phyloP scores from a whole-genome alignment of 2,113 vertebrate genomes.

The Lontra canadensis region DNA sequence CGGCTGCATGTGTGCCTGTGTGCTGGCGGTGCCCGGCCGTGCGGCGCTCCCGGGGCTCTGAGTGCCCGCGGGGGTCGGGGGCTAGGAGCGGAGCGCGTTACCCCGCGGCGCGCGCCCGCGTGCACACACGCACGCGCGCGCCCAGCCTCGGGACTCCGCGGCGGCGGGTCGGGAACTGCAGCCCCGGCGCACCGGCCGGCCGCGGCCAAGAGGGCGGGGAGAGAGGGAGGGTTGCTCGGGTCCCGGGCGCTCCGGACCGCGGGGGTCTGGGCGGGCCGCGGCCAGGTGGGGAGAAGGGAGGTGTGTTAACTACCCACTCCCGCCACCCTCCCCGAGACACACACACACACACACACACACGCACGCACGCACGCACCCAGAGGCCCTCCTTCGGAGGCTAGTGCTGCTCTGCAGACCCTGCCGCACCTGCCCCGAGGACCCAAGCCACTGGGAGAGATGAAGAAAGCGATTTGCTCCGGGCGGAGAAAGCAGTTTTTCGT shows the following conservation, averaged over 20 bases:
- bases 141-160: constrained; percentile 27
- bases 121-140: constrained; percentile 37
- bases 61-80: background rate
- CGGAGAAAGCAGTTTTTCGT: background rate
- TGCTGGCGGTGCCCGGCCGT: background rate
- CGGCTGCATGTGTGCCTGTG: background rate
- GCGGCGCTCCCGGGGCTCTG: background rate
- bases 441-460: background rate
- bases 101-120: constrained; percentile 2
- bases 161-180: background rate
- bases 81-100: background rate
- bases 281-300: background rate
- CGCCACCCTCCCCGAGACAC: accelerated
- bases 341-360: background rate
- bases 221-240: background rate
- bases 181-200: background rate
- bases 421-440: constrained; percentile 22
- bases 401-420: constrained; percentile 47
- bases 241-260: background rate
- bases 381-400: background rate
- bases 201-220: background rate
- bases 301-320: background rate
- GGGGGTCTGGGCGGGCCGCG: background rate
- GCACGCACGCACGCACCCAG: background rate
- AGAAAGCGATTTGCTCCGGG: background rate